Evolutionary conservation across 2,888 invertebrate genomes (phyloP).

Genomic region (Andrena fulva): DNA sequence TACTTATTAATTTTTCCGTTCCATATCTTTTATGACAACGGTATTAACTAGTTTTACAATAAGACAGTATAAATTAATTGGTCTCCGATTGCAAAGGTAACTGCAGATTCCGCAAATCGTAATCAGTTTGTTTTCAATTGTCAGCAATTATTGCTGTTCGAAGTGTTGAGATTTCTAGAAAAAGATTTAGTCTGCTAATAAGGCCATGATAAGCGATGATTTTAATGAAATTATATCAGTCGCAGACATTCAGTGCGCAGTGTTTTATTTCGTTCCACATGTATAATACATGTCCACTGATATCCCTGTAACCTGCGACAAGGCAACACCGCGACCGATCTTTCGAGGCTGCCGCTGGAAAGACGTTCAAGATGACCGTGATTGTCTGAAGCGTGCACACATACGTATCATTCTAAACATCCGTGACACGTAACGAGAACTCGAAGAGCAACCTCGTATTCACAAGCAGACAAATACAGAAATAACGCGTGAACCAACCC

Average conservation of each 20-base stretch:
- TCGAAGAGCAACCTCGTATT: constrained; percentile 68
- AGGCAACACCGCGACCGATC: constrained; percentile 65
- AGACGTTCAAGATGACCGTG: constrained; percentile 67
- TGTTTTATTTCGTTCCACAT: constrained; percentile 24
- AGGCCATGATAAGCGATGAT: not conserved
- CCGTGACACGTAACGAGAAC: constrained; percentile 76
- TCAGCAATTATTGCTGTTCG: too few relatives aligned
- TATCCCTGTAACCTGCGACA: constrained; percentile 45
- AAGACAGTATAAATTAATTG: not conserved
- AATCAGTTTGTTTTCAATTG: not conserved
- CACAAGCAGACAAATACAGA: constrained; percentile 57
- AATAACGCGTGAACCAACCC: constrained; percentile 51
- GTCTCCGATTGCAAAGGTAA: not conserved
- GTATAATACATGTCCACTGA: constrained; percentile 27
- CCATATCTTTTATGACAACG: not conserved
- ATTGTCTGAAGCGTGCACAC: constrained; percentile 69
- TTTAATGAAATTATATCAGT: not conserved
- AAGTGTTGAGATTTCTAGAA: too few relatives aligned
- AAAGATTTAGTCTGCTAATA: not conserved
- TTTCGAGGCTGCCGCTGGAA: constrained; percentile 63
- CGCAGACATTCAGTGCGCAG: constrained; percentile 3
- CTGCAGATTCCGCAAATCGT: not conserved
- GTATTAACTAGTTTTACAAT: too few relatives aligned
- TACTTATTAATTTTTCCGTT: not conserved
- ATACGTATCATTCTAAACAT: constrained; percentile 72